Base-by-base conservation (phyloP, 2,113 vertebrate species). In the Tachuris rubrigastra region DNA sequence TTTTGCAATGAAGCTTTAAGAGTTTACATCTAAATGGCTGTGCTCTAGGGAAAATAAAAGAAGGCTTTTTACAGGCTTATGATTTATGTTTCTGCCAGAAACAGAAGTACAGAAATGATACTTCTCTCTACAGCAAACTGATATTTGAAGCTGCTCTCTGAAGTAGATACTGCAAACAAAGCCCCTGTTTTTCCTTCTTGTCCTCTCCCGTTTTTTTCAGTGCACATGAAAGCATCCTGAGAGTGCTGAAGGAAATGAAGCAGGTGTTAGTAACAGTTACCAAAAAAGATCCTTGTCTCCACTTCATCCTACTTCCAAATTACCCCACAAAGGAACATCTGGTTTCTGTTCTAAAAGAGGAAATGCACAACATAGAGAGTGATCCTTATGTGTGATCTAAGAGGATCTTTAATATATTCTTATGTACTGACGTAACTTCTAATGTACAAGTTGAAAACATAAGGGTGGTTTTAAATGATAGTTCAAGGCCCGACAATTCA, bases 211-310 rank as follows among this genome's bases (percentile, higher is more conserved):
- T 87, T 85, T 60, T 88, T 89, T 88, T 66, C 89, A 90, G 66
- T 24, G 16, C 63, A 93, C 52, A 69, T 46, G 62, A 94, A 95
- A 96, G 22, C 9, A 44, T 93, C 81, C 82, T 75, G 62, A 58
- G 62, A 49, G n/a, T 50, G 65, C 67, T 72, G 74, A 95, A 87
- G 85, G 79, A 94, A 97, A 95, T 53, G 52, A 93, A 85, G 76
- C 91, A 97, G 87, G 95, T 97, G 93, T 95, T 96, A 72, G 46
- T 39, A 87, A 85, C 82, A 93, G 73, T 91, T 82, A 90, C 60
- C 96, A 89, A 96, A 94, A 96, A 89, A 96, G 37, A 71, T 78
- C 39, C 66, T 73, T 65, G 56, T 93, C 92, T 90, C 56, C 76
- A 50, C 76, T 93, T 91, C 72, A 65, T 81, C 56, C 37, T 8